A percentile compares a stretch with the other conserved stretches of the same genome.
Conservation (phyloP, 2,797 vertebrate species). For the Vireo griseus region DNA sequence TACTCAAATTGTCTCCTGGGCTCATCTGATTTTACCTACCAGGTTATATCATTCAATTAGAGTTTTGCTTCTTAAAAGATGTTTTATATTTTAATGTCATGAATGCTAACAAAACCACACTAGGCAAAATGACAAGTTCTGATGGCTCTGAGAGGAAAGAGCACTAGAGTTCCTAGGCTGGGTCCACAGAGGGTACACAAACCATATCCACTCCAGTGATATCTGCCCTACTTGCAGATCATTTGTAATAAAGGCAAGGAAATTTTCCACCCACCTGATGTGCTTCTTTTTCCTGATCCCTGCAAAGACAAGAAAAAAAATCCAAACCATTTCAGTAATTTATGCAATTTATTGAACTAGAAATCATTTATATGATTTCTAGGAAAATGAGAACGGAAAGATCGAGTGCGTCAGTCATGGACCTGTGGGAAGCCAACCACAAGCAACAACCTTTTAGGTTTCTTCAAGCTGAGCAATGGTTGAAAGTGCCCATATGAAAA, state of each 20-base stretch:
- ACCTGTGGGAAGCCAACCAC: not conserved
- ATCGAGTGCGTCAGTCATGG: not conserved
- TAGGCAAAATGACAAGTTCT: not conserved
- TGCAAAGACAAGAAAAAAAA: not conserved
- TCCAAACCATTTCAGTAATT: not conserved
- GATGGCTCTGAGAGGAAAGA: not conserved
- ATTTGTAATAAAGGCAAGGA: not conserved
- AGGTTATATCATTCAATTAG: not conserved
- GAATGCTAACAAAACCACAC: not conserved
- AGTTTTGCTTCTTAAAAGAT: not conserved
- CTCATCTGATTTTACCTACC: not conserved
- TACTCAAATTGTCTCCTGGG: not conserved
- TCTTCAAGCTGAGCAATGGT: not conserved
- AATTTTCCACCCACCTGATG: not conserved
- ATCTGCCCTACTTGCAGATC: not conserved
- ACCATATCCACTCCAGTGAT: not conserved
- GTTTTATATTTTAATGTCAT: not conserved
- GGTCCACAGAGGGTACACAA: not conserved
- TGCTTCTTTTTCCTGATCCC: not conserved
- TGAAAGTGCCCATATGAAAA: not conserved
- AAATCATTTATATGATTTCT: not conserved
- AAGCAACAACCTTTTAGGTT: not conserved
- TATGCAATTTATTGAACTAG: not conserved
- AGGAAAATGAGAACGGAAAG: not conserved
- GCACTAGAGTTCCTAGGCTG: not conserved